A percentile compares a stretch with the other conserved stretches of the same genome.
Conservation (phyloP, 2,888 invertebrate species). For the Exephanes ischioxanthus region DNA sequence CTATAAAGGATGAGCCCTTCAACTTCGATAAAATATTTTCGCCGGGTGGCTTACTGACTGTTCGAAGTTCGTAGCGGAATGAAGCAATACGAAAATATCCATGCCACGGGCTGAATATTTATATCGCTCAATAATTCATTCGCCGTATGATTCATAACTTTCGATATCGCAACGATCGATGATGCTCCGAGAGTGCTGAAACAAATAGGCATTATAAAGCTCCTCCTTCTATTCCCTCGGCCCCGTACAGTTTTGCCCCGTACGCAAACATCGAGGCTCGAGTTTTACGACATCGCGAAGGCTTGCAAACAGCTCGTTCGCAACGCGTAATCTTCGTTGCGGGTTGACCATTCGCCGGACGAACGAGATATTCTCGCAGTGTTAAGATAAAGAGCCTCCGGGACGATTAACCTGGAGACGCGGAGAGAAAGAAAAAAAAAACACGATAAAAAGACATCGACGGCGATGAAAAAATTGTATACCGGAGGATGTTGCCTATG, state of each 20-base stretch:
- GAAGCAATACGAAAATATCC: slow-evolving; percentile 6
- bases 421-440: neutral
- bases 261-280: slow-evolving; percentile 27
- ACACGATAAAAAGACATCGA: slow-evolving; percentile 10
- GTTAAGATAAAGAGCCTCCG: slow-evolving; percentile 36
- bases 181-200: slow-evolving; percentile 22
- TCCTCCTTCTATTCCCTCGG: slow-evolving; percentile 12
- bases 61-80: neutral
- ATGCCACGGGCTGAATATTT: neutral
- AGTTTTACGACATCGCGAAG: slow-evolving; percentile 35
- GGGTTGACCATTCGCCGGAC: slow-evolving; percentile 23
- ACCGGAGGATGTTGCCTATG: neutral
- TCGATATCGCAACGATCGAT: slow-evolving; percentile 14
- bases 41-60: neutral
- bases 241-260: slow-evolving; percentile 10
- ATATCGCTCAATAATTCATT: slow-evolving; percentile 3
- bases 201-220: slow-evolving; percentile 4
- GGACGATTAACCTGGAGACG: slow-evolving; percentile 18
- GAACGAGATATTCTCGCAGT: slow-evolving; percentile 30
- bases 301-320: slow-evolving; percentile 35
- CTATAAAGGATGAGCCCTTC: neutral
- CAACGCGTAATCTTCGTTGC: slow-evolving; percentile 27
- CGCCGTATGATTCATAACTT: slow-evolving; percentile 9
- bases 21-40: neutral
- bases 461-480: slow-evolving; percentile 10